Evolutionary conservation across 2,797 vertebrate species (phyloP).

Genomic region (Neosalanx taihuensis): DNA sequence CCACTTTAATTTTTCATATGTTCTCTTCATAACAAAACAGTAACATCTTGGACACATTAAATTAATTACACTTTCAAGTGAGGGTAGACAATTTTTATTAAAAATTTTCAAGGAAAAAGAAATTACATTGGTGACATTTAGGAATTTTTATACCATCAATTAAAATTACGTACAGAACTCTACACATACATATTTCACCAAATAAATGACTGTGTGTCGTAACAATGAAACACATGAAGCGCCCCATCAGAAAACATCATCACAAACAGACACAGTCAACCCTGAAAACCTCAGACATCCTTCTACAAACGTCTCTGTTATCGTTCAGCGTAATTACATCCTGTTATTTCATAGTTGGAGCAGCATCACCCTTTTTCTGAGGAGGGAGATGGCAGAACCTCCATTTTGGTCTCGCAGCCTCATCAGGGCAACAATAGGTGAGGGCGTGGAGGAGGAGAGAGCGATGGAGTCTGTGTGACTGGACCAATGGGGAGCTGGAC

Average conservation of each 20-base stretch:
- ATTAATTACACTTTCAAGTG: too few species aligned
- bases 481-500: constrained; percentile 59
- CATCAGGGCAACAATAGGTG: constrained; percentile 23
- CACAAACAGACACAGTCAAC: neutral
- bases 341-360: constrained; percentile 40
- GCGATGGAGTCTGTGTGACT: constrained; percentile 44
- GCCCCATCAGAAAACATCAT: neutral
- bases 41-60: too few species aligned
- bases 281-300: neutral
- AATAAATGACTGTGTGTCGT: too few species aligned
- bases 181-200: too few species aligned
- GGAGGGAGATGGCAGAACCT: constrained; percentile 25
- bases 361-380: constrained; percentile 24
- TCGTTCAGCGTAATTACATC: constrained; percentile 32
- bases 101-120: too few species aligned
- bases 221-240: too few species aligned
- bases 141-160: too few species aligned
- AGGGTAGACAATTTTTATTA: too few species aligned
- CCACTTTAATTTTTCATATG: too few species aligned
- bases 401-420: constrained; percentile 48
- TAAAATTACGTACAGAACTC: too few species aligned
- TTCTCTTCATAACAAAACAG: too few species aligned
- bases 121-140: too few species aligned
- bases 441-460: constrained; percentile 39
- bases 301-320: constrained; percentile 22